A percentile compares a stretch with the other conserved stretches of the same genome.
Evolutionary conservation across 1,140 invertebrate genomes (phyloP).

Genomic region (Vanessa atalanta): DNA sequence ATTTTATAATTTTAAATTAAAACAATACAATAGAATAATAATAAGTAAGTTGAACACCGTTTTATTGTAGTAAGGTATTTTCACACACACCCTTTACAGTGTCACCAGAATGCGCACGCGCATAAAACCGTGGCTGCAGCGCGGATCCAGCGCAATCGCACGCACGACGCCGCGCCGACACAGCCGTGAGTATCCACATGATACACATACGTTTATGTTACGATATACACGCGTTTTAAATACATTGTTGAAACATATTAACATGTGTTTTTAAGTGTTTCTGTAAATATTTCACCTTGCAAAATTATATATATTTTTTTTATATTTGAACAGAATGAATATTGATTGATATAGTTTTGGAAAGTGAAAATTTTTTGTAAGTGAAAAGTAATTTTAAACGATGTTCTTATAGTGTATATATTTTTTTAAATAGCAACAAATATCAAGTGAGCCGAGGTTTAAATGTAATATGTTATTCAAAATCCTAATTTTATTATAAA

Average conservation of each 20-base stretch:
- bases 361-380: background rate
- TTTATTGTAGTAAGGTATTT: conserved; percentile 8
- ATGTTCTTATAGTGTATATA: too few species aligned
- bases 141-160: conserved; percentile 52
- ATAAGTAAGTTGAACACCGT: background rate
- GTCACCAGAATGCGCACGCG: conserved; percentile 48
- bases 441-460: too few species aligned
- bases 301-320: too few species aligned
- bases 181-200: conserved; percentile 59
- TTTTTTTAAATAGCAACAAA: too few species aligned
- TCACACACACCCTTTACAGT: conserved; percentile 56
- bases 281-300: background rate
- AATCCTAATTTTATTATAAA: too few species aligned
- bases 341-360: background rate
- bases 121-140: conserved; percentile 62
- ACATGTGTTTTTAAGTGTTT: conserved; percentile 4
- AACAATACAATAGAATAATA: too few species aligned
- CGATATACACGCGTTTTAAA: conserved; percentile 4
- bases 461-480: too few species aligned
- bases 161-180: conserved; percentile 48
- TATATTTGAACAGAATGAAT: background rate
- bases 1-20: too few species aligned
- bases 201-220: background rate
- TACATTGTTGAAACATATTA: conserved; percentile 7
- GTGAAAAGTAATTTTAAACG: too few species aligned